Conservation (phyloP, 2,888 invertebrate genomes). For the Nephrotoma flavescens region DNA sequence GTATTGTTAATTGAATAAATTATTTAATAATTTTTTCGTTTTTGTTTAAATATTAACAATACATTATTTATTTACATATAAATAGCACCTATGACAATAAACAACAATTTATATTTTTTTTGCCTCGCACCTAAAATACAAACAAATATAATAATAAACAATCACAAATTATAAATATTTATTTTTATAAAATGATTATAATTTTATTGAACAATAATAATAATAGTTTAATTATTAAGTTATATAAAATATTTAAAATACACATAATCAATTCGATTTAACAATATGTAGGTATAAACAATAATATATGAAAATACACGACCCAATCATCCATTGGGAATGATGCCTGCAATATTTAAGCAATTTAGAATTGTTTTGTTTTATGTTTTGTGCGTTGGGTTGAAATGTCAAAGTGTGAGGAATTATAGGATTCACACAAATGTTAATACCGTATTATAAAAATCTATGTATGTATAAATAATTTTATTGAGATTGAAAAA, state of each 20-base stretch:
- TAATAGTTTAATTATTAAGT: not conserved
- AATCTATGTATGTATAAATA: not conserved
- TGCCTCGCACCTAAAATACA: not conserved
- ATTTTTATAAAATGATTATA: not conserved
- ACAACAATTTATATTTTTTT: not conserved
- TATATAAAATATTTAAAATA: not conserved
- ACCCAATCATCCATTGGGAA: not conserved
- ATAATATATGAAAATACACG: not conserved
- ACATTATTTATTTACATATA: not conserved
- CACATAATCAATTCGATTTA: not conserved
- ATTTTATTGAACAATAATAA: not conserved
- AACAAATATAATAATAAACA: not conserved
- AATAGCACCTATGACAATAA: not conserved
- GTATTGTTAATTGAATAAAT: not conserved
- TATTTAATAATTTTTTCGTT: not conserved
- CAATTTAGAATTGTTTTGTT: not conserved
- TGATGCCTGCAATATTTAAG: not conserved
- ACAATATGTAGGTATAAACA: not conserved
- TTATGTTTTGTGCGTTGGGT: not conserved
- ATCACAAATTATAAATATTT: not conserved
- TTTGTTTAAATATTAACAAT: not conserved
- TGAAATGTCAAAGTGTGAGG: not conserved
- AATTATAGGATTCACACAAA: not conserved
- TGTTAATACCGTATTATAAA: not conserved
- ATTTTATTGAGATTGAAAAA: not conserved